These are phyloP conservation scores for Drosophila cyrtoloma DNA, from an alignment of 2,888 invertebrate species.

Conservation along the genomic window DNA sequence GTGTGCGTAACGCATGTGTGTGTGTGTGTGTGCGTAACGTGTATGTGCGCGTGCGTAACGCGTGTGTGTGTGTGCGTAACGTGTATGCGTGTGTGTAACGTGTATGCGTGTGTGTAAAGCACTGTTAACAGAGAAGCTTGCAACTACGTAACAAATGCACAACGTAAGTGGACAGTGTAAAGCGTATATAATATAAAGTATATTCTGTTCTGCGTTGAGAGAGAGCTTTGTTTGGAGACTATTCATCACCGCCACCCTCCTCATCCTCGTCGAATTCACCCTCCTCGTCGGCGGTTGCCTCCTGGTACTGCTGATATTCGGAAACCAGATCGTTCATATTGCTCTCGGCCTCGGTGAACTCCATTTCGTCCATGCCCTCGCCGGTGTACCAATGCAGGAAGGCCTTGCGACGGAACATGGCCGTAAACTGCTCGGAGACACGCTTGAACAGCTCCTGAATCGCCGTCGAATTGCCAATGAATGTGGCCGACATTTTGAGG, in stretches of 20 bases:
- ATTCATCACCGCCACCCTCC: constrained; percentile 84
- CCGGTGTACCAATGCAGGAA: constrained; percentile 99
- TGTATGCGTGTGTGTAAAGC: not conserved
- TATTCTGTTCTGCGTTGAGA: not conserved
- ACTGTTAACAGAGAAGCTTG: constrained; percentile 7
- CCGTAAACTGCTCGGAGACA: constrained; percentile 96
- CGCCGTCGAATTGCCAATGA: constrained; percentile 96
- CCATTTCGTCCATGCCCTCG: constrained; percentile 99
- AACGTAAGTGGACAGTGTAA: constrained; percentile 18
- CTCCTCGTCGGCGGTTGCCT: constrained; percentile 93
- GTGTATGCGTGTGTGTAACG: not conserved
- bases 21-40: not conserved
- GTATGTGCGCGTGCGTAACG: not conserved
- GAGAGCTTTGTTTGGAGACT: constrained; percentile 30
- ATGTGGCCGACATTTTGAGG: constrained; percentile 97
- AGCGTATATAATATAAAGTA: not conserved
- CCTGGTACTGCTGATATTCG: constrained; percentile 98
- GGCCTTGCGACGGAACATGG: constrained; percentile 98
- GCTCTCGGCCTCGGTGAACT: constrained; percentile 97
- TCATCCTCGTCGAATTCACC: constrained; percentile 91
- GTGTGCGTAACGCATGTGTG: not conserved
- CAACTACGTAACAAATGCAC: constrained; percentile 17
- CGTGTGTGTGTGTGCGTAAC: not conserved
- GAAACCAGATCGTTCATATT: constrained; percentile 98
- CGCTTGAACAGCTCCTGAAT: constrained; percentile 97